phyloP scores from a whole-genome alignment of 2,888 invertebrate species.

The Ernsta delagoae region DNA sequence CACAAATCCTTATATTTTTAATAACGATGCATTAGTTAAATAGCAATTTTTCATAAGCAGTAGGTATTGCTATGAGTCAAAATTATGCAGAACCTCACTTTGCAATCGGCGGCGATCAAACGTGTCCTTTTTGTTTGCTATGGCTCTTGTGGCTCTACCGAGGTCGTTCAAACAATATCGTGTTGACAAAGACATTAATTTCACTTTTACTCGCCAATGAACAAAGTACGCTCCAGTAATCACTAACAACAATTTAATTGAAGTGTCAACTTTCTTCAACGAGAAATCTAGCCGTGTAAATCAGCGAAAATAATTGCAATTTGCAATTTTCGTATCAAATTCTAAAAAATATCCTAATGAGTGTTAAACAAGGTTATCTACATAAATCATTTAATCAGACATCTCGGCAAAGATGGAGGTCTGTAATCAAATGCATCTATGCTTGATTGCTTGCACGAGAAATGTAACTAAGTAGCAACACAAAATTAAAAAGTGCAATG shows the following conservation, averaged over 20 bases:
- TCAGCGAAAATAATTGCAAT: conserved; percentile 30
- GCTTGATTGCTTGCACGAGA: too few species aligned
- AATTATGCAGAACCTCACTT: not conserved
- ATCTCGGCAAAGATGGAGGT: not conserved
- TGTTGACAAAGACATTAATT: conserved; percentile 47
- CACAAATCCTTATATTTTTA: too few species aligned
- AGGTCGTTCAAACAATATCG: conserved; percentile 22
- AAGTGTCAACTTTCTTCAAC: conserved; percentile 67
- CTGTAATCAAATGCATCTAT: too few species aligned
- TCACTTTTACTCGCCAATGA: conserved; percentile 69
- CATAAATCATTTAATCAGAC: not conserved
- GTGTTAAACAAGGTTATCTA: not conserved
- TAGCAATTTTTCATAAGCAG: too few species aligned
- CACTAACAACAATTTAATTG: conserved; percentile 62
- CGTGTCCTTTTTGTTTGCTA: conserved; percentile 9
- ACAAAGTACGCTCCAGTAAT: conserved; percentile 64
- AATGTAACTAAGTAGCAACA: too few species aligned
- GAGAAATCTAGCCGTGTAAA: conserved; percentile 47
- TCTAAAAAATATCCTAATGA: not conserved
- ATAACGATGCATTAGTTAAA: too few species aligned
- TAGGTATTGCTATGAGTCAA: too few species aligned
- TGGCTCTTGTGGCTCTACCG: conserved; percentile 5
- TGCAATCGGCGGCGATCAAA: not conserved
- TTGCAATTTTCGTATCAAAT: conserved; percentile 12
- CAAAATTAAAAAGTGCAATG: too few species aligned